Percentiles rank a stretch among this genome's conserved stretches.
phyloP scores from a whole-genome alignment of 2,888 invertebrate species.

The Yponomeuta plumbellus region DNA sequence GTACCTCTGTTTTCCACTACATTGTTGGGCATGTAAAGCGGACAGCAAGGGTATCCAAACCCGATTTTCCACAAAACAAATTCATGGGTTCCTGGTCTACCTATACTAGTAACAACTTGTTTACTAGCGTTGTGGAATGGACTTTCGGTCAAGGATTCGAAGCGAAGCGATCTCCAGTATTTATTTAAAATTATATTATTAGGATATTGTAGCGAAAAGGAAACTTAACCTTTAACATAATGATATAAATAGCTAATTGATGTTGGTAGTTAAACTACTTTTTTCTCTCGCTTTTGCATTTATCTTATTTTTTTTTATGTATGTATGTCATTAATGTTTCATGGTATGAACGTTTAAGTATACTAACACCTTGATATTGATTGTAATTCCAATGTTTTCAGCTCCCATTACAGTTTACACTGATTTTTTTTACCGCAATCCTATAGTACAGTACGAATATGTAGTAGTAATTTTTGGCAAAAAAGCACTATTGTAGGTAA shows the following conservation, averaged over 20 bases:
- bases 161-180: constrained; percentile 5
- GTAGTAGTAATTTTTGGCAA: too few species aligned
- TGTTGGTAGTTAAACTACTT: constrained; percentile 8
- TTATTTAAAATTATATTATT: constrained; percentile 5
- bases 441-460: too few species aligned
- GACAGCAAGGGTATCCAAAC: too few species aligned
- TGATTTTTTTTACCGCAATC: too few species aligned
- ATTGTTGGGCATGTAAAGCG: too few species aligned
- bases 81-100: too few species aligned
- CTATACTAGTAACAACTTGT: not conserved
- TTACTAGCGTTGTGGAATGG: not conserved
- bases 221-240: not conserved
- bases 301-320: constrained; percentile 27
- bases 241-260: not conserved
- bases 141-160: not conserved
- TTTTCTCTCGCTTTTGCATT: constrained; percentile 12
- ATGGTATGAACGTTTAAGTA: not conserved
- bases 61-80: too few species aligned
- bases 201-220: not conserved
- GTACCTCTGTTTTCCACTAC: too few species aligned
- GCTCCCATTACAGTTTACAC: too few species aligned
- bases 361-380: too few species aligned
- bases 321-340: constrained; percentile 27
- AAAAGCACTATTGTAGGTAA: too few species aligned
- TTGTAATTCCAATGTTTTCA: too few species aligned